Evolutionary conservation across 2,888 invertebrate genomes (phyloP), one percentile per base, ranked within the genome.

Genomic region (Diadegma fenestrale): DNA sequence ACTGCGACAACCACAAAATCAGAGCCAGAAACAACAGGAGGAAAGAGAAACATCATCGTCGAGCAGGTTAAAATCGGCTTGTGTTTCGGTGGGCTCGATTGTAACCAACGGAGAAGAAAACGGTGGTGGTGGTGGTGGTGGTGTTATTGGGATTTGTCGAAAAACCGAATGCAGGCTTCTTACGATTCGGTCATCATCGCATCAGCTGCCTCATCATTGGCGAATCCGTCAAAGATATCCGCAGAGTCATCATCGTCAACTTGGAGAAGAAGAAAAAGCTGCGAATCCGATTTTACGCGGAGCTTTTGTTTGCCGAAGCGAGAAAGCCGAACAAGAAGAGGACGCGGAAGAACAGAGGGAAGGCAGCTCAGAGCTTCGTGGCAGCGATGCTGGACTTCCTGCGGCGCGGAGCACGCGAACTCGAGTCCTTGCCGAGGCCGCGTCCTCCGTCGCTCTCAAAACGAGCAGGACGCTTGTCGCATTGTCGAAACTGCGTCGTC

Each of bases 341-440:
- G 76, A 69, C 75, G 80, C 72, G 71, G 87, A 69, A 83, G 71
- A 77, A 63, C 51, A 83, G 82, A 45, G 81, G 84, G 84, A 37
- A 94, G 90, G 6, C 5, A 6, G 71, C 92, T 81, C 82, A 94
- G 92, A 63, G 94, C 94, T 85, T 93, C 93, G 73, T 91, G 89
- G 86, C 95, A 95, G 87, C 95, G 94, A 87, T 93, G 93, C 84
- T 94, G 94, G 81, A 94, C 93, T 58, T 94, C 93, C 77, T 90
- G 90, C 88, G 94, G 93, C 69, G 94, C 89, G 91, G 90, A 89
- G 89, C 88, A 89, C 89, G 89, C 90, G 89, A 90, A 85, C 89
- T 89, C 90, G 89, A 90, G 88, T 88, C 89, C 87, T 87, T 88
- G 83, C 87, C 89, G 87, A 85, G 85, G 68, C 68, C 82, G 79